Evolutionary conservation across 2,797 vertebrate species (phyloP).

Genomic region (Ptychadena robeensis): DNA sequence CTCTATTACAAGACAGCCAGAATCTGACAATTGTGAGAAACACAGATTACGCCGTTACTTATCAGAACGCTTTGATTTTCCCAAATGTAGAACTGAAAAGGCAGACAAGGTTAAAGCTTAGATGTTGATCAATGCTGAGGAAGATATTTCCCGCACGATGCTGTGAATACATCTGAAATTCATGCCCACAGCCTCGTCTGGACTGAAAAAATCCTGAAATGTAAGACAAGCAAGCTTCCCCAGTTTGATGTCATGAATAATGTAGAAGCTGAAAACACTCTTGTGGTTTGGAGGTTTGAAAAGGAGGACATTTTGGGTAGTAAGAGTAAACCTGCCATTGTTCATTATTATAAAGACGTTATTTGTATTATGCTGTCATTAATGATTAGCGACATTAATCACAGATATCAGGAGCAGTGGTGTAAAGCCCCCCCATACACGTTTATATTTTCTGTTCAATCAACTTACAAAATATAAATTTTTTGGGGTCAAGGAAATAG

Average conservation of each 20-base stretch:
- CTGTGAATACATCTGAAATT: conserved; percentile 36
- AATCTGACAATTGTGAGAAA: too few species aligned
- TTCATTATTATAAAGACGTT: neutral
- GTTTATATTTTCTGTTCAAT: too few species aligned
- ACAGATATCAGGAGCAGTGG: neutral
- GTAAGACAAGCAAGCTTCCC: conserved; percentile 37
- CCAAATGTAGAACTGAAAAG: conserved; percentile 1
- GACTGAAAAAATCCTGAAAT: conserved; percentile 15
- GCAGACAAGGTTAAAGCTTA: conserved; percentile 12
- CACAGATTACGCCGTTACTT: too few species aligned
- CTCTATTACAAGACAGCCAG: too few species aligned
- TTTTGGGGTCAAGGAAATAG: too few species aligned
- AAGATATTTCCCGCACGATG: conserved; percentile 5
- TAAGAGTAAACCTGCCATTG: neutral
- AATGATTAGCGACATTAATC: neutral
- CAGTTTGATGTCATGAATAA: conserved; percentile 45
- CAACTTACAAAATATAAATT: too few species aligned
- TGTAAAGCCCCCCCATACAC: too few species aligned
- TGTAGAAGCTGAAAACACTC: conserved; percentile 8
- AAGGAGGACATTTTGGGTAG: neutral
- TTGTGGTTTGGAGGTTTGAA: conserved; percentile 24
- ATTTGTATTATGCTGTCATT: neutral
- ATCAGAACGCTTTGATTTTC: neutral
- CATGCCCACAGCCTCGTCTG: conserved; percentile 47
- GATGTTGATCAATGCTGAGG: conserved; percentile 4